These are phyloP conservation scores for Oncorhynchus nerka DNA, from an alignment of 2,113 vertebrate genomes.

Conservation along the genomic window DNA sequence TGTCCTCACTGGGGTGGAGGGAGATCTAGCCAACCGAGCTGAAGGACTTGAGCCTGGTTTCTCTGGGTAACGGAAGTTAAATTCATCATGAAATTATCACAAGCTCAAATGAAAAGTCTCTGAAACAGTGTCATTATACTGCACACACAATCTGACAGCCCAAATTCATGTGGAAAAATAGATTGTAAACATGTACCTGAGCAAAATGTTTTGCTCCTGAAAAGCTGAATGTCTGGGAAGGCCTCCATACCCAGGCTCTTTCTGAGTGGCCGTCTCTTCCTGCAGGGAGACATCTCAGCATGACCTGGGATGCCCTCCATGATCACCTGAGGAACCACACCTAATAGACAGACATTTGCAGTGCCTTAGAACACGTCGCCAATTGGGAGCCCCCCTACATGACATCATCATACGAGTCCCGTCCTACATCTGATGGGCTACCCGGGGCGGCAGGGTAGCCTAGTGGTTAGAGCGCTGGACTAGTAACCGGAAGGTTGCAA, in stretches of 20 bases:
- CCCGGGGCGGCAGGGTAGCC: no score
- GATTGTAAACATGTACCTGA: conserved; percentile 67
- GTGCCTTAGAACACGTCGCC: no score
- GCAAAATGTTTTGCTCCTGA: conserved; percentile 72
- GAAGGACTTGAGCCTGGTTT: conserved; percentile 68
- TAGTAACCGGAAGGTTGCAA: no score
- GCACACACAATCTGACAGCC: background rate
- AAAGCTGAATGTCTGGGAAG: conserved; percentile 78
- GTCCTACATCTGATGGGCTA: no score
- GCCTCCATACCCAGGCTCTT: conserved; percentile 79
- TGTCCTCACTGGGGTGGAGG: background rate
- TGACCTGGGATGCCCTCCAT: conserved; percentile 74
- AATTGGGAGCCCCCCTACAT: no score
- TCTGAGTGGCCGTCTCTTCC: conserved; percentile 75
- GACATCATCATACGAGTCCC: no score
- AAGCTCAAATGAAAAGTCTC: no score
- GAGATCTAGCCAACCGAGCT: conserved; percentile 45
- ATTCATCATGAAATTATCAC: background rate
- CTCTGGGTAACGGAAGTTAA: background rate
- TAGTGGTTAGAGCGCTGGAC: no score
- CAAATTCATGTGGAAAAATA: no score
- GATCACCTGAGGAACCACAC: conserved; percentile 80
- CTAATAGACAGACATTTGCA: conserved; percentile 55
- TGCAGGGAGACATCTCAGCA: conserved; percentile 63
- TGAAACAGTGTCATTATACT: no score